Conservation (phyloP, 2,888 invertebrate genomes). For the Drosophila monieri region DNA sequence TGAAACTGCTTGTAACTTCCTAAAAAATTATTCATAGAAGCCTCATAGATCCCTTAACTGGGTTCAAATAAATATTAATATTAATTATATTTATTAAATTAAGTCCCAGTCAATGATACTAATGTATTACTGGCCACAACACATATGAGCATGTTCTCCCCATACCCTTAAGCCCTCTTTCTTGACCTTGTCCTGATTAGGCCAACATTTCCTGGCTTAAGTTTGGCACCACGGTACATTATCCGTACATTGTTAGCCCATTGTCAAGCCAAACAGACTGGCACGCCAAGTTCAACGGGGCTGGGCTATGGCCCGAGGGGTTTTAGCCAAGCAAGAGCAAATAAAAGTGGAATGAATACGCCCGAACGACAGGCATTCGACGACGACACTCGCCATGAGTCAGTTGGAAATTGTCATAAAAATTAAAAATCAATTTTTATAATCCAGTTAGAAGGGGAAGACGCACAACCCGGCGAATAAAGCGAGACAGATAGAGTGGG, state of each 20-base stretch:
- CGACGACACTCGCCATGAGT: constrained; percentile 48
- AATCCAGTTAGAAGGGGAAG: constrained; percentile 79
- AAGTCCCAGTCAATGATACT: not conserved
- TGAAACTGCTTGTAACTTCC: too few species aligned
- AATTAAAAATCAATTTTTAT: constrained; percentile 83
- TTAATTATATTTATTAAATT: not conserved
- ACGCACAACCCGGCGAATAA: constrained; percentile 27
- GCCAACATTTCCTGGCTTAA: constrained; percentile 5
- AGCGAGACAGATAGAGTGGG: constrained; percentile 30
- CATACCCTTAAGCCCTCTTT: not conserved
- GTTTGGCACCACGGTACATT: constrained; percentile 40
- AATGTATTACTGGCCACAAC: not conserved
- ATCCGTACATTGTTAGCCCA: constrained; percentile 52
- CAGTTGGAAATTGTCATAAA: constrained; percentile 80
- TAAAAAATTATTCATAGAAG: too few species aligned
- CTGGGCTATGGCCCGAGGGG: not conserved
- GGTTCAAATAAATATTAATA: too few species aligned
- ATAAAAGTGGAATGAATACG: constrained; percentile 48
- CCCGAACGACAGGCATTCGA: constrained; percentile 28
- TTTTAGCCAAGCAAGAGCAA: constrained; percentile 46
- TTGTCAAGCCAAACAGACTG: constrained; percentile 57
- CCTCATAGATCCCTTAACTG: too few species aligned
- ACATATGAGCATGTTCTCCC: not conserved
- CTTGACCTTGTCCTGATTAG: constrained; percentile 33
- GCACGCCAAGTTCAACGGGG: constrained; percentile 56